Evolutionary conservation across 2,797 vertebrate species (phyloP), one percentile per base, ranked within the genome.

Genomic region (Clamator glandarius): DNA sequence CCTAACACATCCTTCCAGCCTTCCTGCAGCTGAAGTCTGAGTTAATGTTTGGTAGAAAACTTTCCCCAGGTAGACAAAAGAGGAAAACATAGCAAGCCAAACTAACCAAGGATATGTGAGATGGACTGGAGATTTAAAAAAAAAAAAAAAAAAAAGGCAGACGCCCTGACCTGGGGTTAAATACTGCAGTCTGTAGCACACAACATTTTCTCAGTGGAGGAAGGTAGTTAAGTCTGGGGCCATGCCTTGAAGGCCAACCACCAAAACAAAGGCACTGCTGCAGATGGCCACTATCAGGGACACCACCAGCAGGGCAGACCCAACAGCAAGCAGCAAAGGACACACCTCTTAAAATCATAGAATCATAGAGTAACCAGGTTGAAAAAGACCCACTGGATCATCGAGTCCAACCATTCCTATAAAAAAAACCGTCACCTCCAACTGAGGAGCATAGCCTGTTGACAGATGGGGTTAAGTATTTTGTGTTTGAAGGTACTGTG

Each of bases 21-120:
- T 77, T 84, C 54, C 41, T 72, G 36, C 33, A 80, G 54, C 58
- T 68, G 28, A 66, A 67, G 6, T n/a, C n/a, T 7, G 12, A 87
- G 23, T 63, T 57, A 83, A 74, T 6, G 4, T 58, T 69, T 62
- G 55, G 52, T 59, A 90, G 35, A 95, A 66, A 46, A 50, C 28
- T 68, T 87, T 48, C 39, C 50, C 80, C 51, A 57, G 67, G 25
- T 24, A 62, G 87, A 82, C 63, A 63, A 91, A 82, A 64, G 50
- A 59, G 23, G 28, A 58, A 48, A 54, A 64, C 69, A 24, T 19
- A 76, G 2, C 4, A 73, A 82, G 35, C 8, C 25, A 41, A 81
- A 80, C 21, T 76, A 73, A 79, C 11, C 12, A 8, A 3, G n/a
- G 14, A 78, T 72, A 44, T 15, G 16, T 2, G 14, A 86, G 23